Evolutionary conservation across 2,113 vertebrate species (phyloP).

Genomic region (Megaceryle torquata): DNA sequence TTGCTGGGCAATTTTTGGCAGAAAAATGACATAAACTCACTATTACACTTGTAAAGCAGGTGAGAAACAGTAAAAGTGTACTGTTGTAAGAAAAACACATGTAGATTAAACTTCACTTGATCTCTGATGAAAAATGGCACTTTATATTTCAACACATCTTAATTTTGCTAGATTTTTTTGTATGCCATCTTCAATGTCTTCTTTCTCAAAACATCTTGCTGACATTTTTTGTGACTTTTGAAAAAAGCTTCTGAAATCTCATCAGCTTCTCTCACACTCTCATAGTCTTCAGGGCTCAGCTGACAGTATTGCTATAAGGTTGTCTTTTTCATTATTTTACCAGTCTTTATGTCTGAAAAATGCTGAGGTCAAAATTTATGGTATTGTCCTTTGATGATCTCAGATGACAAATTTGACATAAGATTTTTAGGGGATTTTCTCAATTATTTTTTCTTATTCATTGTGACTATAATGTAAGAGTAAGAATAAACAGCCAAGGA

Average conservation of each 20-base stretch:
- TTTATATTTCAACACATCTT: not conserved
- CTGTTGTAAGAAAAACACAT: not conserved
- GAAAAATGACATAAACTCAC: not conserved
- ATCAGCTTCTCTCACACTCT: not conserved
- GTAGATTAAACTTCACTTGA: not conserved
- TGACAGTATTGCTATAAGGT: not conserved
- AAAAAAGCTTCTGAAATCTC: not conserved
- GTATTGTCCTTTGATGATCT: not conserved
- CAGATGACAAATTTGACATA: not conserved
- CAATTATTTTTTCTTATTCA: not conserved
- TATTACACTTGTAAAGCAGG: not conserved
- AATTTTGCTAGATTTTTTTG: constrained; percentile 7
- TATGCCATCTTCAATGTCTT: not conserved
- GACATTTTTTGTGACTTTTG: not conserved
- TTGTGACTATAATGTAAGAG: not conserved
- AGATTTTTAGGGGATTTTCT: not conserved
- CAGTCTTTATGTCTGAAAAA: not conserved
- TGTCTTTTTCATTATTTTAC: not conserved
- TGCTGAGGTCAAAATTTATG: not conserved
- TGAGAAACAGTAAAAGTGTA: not conserved
- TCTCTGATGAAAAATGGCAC: constrained; percentile 7
- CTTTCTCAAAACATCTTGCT: not conserved
- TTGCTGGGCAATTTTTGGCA: not conserved
- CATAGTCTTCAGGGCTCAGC: not conserved
- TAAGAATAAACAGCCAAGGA: not conserved